Percentiles rank a stretch among this genome's conserved stretches.
Evolutionary conservation across 2,888 invertebrate genomes (phyloP).

Genomic region (Spodoptera littoralis): DNA sequence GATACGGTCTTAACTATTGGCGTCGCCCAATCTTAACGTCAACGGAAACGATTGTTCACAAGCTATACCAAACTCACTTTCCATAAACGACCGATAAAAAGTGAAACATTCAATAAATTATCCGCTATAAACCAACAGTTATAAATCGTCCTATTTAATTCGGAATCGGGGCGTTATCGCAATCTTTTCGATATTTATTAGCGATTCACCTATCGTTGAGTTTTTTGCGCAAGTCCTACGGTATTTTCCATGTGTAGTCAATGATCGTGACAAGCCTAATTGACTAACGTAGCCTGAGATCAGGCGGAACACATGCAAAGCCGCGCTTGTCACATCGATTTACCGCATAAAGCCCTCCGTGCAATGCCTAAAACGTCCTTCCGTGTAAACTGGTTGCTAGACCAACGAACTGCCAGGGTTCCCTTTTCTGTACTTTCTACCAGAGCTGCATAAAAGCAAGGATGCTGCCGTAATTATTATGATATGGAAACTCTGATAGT

Average conservation of each 20-base stretch:
- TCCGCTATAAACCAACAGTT: slow-evolving; percentile 33
- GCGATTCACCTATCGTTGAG: slow-evolving; percentile 56
- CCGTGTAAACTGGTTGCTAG: slow-evolving; percentile 79
- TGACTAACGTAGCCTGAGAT: slow-evolving; percentile 67
- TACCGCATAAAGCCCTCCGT: slow-evolving; percentile 71
- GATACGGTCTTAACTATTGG: slow-evolving; percentile 34
- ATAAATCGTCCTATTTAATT: slow-evolving; percentile 52
- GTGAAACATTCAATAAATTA: slow-evolving; percentile 46
- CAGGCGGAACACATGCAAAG: slow-evolving; percentile 73
- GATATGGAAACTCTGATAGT: slow-evolving; percentile 35
- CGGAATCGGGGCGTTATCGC: slow-evolving; percentile 48
- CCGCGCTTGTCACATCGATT: slow-evolving; percentile 75
- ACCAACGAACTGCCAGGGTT: slow-evolving; percentile 65
- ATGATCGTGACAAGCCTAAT: slow-evolving; percentile 70
- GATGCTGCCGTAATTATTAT: slow-evolving; percentile 42
- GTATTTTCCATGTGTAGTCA: slow-evolving; percentile 62
- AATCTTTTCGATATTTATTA: slow-evolving; percentile 55
- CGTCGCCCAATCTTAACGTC: slow-evolving; percentile 31
- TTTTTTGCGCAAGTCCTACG: slow-evolving; percentile 51
- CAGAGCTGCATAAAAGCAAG: slow-evolving; percentile 41
- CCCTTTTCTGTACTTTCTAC: slow-evolving; percentile 52
- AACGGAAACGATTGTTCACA: slow-evolving; percentile 52
- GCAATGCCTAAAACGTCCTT: slow-evolving; percentile 82
- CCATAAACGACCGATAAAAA: slow-evolving; percentile 44
- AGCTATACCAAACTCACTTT: slow-evolving; percentile 34